Percentiles rank a stretch among this genome's conserved stretches.
Conservation (phyloP, 1,140 invertebrate species). For the Pseudomyrmex flavicornis region DNA sequence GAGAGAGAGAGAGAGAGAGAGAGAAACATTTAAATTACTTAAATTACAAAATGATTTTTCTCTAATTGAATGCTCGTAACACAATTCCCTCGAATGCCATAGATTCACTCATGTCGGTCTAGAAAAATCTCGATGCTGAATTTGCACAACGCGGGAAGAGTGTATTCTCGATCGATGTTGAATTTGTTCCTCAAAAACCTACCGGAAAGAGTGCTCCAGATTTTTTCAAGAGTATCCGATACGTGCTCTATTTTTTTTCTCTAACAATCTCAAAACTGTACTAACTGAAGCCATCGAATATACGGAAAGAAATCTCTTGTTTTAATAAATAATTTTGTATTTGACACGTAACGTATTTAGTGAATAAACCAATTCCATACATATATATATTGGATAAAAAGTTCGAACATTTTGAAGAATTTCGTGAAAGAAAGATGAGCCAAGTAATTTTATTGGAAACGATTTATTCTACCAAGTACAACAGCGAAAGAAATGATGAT, state of each 20-base stretch:
- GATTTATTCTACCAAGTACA: too few species aligned
- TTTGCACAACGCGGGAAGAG: conserved; percentile 45
- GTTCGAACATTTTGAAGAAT: too few species aligned
- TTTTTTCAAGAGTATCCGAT: conserved; percentile 41
- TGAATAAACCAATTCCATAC: not conserved
- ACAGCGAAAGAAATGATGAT: too few species aligned
- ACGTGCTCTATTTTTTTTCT: conserved; percentile 21
- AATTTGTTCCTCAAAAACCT: conserved; percentile 32
- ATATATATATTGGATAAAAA: too few species aligned
- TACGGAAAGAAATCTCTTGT: not conserved
- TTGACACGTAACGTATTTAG: not conserved
- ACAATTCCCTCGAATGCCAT: not conserved
- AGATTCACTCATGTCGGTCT: conserved; percentile 30
- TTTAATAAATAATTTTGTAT: not conserved
- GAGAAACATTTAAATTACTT: not conserved
- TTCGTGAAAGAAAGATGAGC: too few species aligned
- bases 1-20: too few species aligned
- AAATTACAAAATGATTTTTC: conserved; percentile 11
- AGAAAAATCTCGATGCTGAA: conserved; percentile 45
- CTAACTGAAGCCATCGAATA: not conserved
- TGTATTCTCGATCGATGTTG: conserved; percentile 62
- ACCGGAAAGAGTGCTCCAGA: conserved; percentile 47
- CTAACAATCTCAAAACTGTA: conserved; percentile 16
- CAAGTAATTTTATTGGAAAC: too few species aligned
- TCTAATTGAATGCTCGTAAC: not conserved